These are phyloP conservation scores for Theodoxus fluviatilis DNA, from an alignment of 2,888 invertebrate genomes.

Conservation along the genomic window DNA sequence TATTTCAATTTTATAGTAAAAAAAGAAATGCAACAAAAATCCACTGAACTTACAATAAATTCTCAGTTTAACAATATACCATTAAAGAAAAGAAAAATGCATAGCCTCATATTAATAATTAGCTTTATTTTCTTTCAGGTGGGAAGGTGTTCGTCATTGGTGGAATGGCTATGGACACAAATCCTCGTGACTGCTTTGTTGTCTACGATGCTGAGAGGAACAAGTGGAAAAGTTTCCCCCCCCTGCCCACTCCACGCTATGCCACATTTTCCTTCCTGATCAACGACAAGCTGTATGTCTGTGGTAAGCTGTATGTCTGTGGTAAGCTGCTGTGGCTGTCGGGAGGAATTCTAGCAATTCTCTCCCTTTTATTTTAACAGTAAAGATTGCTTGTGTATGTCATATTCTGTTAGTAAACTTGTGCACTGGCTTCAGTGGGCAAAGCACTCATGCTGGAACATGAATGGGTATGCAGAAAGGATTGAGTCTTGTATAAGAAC, in stretches of 20 bases:
- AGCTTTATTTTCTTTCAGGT: constrained; percentile 48
- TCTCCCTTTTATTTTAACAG: too few relatives aligned
- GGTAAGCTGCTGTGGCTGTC: neutral
- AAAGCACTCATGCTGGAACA: too few relatives aligned
- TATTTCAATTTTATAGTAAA: neutral
- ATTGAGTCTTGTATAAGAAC: too few relatives aligned
- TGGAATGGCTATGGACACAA: constrained; percentile 59
- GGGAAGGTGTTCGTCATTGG: constrained; percentile 54
- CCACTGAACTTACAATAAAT: too few relatives aligned
- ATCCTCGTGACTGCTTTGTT: constrained; percentile 54
- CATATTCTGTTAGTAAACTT: too few relatives aligned
- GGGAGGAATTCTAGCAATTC: constrained; percentile 4
- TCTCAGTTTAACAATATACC: too few relatives aligned
- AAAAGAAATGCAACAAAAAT: too few relatives aligned
- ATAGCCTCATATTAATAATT: too few relatives aligned
- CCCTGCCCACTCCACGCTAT: constrained; percentile 60
- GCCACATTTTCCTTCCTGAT: constrained; percentile 58
- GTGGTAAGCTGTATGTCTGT: constrained; percentile 45
- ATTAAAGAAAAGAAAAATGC: too few relatives aligned
- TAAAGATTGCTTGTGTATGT: too few relatives aligned
- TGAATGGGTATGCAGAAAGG: too few relatives aligned
- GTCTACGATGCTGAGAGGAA: constrained; percentile 48
- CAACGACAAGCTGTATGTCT: constrained; percentile 56
- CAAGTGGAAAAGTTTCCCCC: constrained; percentile 52
- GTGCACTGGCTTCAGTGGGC: too few relatives aligned